Base-by-base conservation (phyloP, 92 coral and sea anemone species). In the Heteractis magnifica region DNA sequence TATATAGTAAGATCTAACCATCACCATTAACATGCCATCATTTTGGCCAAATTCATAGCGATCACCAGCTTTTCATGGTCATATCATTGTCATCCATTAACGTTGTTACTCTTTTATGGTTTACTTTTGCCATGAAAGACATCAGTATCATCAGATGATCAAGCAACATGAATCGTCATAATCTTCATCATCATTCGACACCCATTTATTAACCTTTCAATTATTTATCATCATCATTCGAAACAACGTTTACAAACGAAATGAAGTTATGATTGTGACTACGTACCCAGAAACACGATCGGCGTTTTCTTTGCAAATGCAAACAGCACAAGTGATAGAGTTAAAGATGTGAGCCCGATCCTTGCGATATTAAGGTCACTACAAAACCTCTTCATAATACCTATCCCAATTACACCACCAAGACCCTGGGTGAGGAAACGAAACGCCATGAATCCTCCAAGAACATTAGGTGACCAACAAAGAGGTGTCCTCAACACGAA, bases 361-460 rank as follows among this genome's bases (percentile, higher is more conserved):
- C 97, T 89, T 6, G 85, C 60, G 3, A 91, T 87, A n/a, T 91
- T 93, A 18, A 83, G 6, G 14, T 93, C 97, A 15, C 78, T 55
- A 44, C 91, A 41, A 56, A 82, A 93, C 44, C 86, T 74, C 56
- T 88, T 89, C 53, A 93, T 79, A 34, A 82, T 53, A 52, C 90
- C 93, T 14, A 93, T 93, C 21, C 94, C 94, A 55, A 84, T 70
- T 58, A 93, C 83, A 0, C 94, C 97, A 53, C 97, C 97, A 78
- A 86, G 18, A 23, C 97, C 97, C 60, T 91, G 87, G 71, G 87
- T 73, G 41, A 90, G 87, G 74, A 93, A 84, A 11, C 97, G 89
- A 51, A 90, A 85, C 9, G 97, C 92, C 92, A 92, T 92, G 81
- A 88, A 93, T 50, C 62, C 91, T 3, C 97, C 97, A 15, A 93